These are phyloP conservation scores for Pristionchus arcanus DNA, from an alignment of 2,888 invertebrate species.

Conservation along the genomic window DNA sequence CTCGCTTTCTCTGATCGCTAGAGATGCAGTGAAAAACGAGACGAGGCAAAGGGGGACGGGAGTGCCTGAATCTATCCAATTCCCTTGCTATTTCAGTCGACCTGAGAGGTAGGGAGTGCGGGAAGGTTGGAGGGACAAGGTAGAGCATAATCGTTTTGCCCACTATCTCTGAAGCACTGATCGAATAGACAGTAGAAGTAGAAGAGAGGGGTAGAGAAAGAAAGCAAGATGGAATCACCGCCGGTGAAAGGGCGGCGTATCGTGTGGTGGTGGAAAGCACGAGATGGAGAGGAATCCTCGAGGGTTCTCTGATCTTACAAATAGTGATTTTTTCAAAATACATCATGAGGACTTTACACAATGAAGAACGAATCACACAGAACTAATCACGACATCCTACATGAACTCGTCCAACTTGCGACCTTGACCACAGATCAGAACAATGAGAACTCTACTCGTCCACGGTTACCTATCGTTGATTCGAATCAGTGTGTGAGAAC, in stretches of 20 bases:
- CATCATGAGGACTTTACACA: too few relatives aligned
- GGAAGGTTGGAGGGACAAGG: background rate
- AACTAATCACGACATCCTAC: too few relatives aligned
- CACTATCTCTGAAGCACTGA: too few relatives aligned
- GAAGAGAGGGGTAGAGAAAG: background rate
- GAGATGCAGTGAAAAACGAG: background rate
- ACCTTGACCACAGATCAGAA: too few relatives aligned
- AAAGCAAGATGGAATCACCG: background rate
- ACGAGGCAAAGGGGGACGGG: background rate
- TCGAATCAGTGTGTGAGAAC: too few relatives aligned
- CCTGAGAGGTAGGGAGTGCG: background rate
- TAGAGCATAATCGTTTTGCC: too few relatives aligned
- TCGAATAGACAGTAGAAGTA: background rate
- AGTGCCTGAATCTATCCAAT: background rate
- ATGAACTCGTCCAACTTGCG: too few relatives aligned
- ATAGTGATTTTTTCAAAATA: too few relatives aligned
- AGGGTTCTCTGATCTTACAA: constrained; percentile 2
- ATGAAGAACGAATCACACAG: too few relatives aligned
- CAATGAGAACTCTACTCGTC: too few relatives aligned
- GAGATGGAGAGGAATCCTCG: background rate
- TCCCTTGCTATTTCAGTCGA: background rate
- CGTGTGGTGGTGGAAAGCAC: background rate
- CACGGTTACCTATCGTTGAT: too few relatives aligned
- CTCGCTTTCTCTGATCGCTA: background rate
- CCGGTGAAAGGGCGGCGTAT: constrained; percentile 23